Evolutionary conservation across 2,113 vertebrate species (phyloP).

Genomic region (Burhinus bistriatus): DNA sequence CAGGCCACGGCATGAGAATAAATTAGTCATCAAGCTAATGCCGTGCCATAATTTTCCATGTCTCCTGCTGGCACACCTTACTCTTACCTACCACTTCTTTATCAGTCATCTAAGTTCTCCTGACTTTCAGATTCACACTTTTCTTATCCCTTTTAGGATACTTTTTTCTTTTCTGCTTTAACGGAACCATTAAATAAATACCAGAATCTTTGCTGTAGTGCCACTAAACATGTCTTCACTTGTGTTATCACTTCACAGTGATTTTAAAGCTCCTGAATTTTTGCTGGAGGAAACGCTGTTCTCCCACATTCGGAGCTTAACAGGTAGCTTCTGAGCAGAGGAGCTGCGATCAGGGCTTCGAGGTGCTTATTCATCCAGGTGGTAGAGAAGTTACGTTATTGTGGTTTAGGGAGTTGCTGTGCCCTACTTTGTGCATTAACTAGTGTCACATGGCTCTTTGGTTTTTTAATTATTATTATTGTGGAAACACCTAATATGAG

Average conservation of each 20-base stretch:
- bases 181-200: neutral
- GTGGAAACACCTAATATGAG: neutral
- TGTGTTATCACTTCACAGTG: neutral
- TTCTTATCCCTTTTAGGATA: neutral
- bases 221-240: neutral
- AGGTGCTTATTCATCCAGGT: neutral
- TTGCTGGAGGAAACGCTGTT: neutral
- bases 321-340: neutral
- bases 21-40: neutral
- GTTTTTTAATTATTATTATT: conserved; percentile 30
- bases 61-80: neutral
- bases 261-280: neutral
- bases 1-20: neutral
- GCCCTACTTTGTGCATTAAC: neutral
- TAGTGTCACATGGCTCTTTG: neutral
- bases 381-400: neutral
- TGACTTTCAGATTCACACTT: neutral
- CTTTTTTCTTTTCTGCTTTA: neutral
- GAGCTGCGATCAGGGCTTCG: neutral
- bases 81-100: neutral
- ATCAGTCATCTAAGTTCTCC: neutral
- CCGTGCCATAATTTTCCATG: neutral
- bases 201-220: neutral
- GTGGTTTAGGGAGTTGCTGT: neutral
- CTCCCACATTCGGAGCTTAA: neutral